Percentiles rank a stretch among this genome's conserved stretches.
phyloP scores from a whole-genome alignment of 2,113 vertebrate genomes.

The Phalacrocorax carbo region DNA sequence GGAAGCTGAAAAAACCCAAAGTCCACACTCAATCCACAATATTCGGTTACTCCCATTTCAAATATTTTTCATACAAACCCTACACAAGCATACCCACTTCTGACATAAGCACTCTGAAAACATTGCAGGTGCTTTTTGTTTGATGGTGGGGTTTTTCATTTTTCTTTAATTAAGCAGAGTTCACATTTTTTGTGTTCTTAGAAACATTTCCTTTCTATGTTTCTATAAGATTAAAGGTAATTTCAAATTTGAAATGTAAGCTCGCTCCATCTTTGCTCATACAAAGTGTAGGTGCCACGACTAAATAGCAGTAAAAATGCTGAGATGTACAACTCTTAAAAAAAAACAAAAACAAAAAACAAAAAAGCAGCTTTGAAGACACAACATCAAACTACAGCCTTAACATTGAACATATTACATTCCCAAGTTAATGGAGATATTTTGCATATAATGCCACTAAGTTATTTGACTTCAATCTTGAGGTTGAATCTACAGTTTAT shows the following conservation, averaged over 20 bases:
- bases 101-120: conserved; percentile 10
- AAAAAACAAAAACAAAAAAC: neutral
- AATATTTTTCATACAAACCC: neutral
- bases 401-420: conserved; percentile 78
- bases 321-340: conserved; percentile 78
- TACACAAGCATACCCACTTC: neutral
- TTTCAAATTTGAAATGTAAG: conserved; percentile 56
- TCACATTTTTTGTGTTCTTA: conserved; percentile 44
- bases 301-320: conserved; percentile 71
- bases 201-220: conserved; percentile 30
- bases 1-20: conserved; percentile 19
- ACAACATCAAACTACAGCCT: conserved; percentile 74
- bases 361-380: conserved; percentile 81
- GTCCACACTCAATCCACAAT: conserved; percentile 21
- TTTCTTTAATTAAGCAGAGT: conserved; percentile 1
- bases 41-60: neutral
- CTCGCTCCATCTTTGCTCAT: conserved; percentile 50
- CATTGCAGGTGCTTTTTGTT: neutral
- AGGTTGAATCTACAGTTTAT: conserved; percentile 54
- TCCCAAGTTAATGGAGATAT: conserved; percentile 74
- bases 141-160: neutral
- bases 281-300: conserved; percentile 65
- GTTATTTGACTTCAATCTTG: conserved; percentile 56
- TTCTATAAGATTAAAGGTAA: conserved; percentile 48
- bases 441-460: conserved; percentile 79